Conservation (phyloP, 2,888 invertebrate species). For the Napeogenes inachia region DNA sequence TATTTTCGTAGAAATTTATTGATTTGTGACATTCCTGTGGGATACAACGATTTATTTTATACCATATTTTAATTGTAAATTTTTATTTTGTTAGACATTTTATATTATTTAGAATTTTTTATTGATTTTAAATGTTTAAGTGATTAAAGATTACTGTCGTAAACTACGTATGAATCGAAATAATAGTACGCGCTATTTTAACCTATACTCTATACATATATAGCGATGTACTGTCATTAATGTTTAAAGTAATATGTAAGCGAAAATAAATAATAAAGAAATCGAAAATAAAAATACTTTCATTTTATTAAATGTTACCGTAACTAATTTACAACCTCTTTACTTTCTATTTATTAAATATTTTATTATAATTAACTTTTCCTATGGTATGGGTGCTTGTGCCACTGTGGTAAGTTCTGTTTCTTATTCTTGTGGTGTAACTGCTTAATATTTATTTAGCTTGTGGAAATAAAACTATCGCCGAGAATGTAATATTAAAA, state of each 20-base stretch:
- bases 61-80: conserved; percentile 58
- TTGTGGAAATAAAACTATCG: neutral
- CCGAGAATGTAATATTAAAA: neutral
- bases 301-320: conserved; percentile 26
- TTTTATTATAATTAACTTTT: neutral
- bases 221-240: conserved; percentile 51
- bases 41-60: conserved; percentile 67
- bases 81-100: conserved; percentile 68
- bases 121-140: conserved; percentile 33
- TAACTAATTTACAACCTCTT: neutral
- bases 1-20: conserved; percentile 53
- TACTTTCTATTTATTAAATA: neutral
- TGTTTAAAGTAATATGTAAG: conserved; percentile 58
- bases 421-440: conserved; percentile 11
- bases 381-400: conserved; percentile 6
- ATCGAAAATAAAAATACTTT: conserved; percentile 67
- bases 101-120: conserved; percentile 43
- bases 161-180: conserved; percentile 31
- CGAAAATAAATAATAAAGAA: conserved; percentile 54
- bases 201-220: conserved; percentile 38
- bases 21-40: conserved; percentile 55
- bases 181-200: conserved; percentile 36
- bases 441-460: neutral
- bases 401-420: conserved; percentile 11
- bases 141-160: conserved; percentile 32